Evolutionary conservation across 2,113 vertebrate species (phyloP).

Genomic region (Aegotheles bennettii): DNA sequence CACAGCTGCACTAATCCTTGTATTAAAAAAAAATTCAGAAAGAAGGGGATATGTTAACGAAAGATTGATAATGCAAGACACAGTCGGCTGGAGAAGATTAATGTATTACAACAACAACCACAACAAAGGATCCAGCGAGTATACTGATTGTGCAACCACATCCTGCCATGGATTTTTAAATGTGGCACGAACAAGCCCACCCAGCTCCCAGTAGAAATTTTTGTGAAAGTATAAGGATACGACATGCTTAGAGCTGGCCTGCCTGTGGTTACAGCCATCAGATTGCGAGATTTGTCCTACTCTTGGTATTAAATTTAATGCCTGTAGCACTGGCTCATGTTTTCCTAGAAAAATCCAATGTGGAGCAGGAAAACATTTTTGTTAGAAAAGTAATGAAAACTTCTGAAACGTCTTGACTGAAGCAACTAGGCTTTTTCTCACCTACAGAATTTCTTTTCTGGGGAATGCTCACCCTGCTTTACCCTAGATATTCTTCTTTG

Average conservation of each 20-base stretch:
- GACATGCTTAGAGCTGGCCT: not conserved
- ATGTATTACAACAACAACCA: not conserved
- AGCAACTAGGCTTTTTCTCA: not conserved
- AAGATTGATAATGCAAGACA: constrained; percentile 16
- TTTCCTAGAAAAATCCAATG: not conserved
- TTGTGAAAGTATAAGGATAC: not conserved
- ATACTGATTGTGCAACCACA: not conserved
- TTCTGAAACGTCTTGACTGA: not conserved
- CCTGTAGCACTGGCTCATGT: not conserved
- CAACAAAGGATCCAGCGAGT: constrained; percentile 7
- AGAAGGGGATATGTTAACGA: not conserved
- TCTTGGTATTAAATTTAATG: not conserved
- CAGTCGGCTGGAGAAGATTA: constrained; percentile 38
- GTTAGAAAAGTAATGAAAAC: not conserved
- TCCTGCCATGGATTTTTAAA: not conserved
- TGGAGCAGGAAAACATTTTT: not conserved
- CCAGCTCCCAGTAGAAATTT: not conserved
- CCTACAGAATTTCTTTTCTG: not conserved
- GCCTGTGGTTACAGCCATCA: not conserved
- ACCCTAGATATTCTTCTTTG: not conserved
- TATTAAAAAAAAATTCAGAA: not conserved
- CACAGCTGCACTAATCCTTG: constrained; percentile 51
- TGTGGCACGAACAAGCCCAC: not conserved
- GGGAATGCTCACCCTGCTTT: not conserved
- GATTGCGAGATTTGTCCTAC: rapidly evolving